phyloP scores from a whole-genome alignment of 2,113 vertebrate species.

The Oreotragus oreotragus region DNA sequence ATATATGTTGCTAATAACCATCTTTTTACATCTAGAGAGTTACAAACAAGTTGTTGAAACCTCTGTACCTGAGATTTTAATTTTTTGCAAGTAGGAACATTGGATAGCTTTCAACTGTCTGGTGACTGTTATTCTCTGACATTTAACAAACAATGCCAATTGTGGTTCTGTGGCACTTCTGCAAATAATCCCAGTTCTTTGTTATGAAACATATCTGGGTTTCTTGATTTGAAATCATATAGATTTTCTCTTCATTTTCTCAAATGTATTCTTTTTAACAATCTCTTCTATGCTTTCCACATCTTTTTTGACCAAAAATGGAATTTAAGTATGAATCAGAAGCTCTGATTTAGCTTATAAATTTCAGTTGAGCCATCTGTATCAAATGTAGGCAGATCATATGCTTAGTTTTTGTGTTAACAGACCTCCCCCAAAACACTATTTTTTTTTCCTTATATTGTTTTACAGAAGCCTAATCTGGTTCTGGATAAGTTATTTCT shows the following conservation, averaged over 20 bases:
- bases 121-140: background rate
- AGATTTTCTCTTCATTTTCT: background rate
- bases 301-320: background rate
- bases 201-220: background rate
- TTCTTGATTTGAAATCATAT: background rate
- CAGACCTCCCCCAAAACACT: background rate
- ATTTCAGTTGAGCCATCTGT: background rate
- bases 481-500: background rate
- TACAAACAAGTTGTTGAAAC: background rate
- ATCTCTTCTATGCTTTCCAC: background rate
- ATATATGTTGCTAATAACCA: background rate
- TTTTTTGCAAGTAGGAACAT: background rate
- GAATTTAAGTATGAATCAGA: background rate
- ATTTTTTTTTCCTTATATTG: background rate
- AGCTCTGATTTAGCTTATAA: background rate
- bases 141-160: background rate
- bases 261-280: background rate
- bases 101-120: background rate
- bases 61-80: background rate
- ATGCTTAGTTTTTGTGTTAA: background rate
- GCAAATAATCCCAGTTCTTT: background rate
- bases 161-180: background rate
- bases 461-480: background rate
- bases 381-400: background rate
- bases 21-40: background rate